A percentile compares a stretch with the other conserved stretches of the same genome.
Evolutionary conservation across 2,797 vertebrate species (phyloP).

Genomic region (Trematomus bernacchii): DNA sequence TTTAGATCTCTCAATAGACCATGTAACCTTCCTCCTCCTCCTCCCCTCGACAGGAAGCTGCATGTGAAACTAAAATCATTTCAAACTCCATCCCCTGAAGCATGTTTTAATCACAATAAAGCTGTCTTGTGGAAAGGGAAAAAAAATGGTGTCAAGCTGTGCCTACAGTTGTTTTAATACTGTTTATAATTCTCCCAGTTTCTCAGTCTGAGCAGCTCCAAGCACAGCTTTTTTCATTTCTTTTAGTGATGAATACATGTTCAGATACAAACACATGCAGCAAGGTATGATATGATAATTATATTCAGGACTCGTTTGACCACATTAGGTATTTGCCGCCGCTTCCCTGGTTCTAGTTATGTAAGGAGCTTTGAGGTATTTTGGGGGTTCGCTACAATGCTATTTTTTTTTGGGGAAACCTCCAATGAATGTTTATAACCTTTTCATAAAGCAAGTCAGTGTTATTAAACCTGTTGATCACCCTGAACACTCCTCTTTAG

Average conservation of each 20-base stretch:
- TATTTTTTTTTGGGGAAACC: constrained; percentile 59
- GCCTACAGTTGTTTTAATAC: constrained; percentile 74
- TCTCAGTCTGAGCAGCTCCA: constrained; percentile 64
- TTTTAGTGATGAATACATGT: constrained; percentile 56
- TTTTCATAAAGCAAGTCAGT: constrained; percentile 79
- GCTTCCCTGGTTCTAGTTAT: constrained; percentile 44
- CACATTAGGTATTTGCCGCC: constrained; percentile 53
- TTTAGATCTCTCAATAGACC: constrained; percentile 58
- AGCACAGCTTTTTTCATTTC: constrained; percentile 59
- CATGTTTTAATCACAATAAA: constrained; percentile 79
- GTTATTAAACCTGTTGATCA: constrained; percentile 69
- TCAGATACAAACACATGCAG: constrained; percentile 44
- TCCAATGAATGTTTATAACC: constrained; percentile 80
- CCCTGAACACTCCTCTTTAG: constrained; percentile 33
- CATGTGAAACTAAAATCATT: constrained; percentile 78
- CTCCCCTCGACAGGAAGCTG: constrained; percentile 76
- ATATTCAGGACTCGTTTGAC: constrained; percentile 64
- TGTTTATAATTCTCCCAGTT: constrained; percentile 62
- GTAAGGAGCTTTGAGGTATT: constrained; percentile 77
- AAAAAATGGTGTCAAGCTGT: constrained; percentile 72
- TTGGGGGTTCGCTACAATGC: constrained; percentile 59
- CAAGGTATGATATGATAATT: constrained; percentile 45
- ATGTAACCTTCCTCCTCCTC: constrained; percentile 49
- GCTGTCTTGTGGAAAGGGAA: constrained; percentile 66
- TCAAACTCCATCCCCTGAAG: constrained; percentile 70